Percentiles rank a stretch among this genome's conserved stretches.
These are phyloP conservation scores for Trichopoda pennipes DNA, from an alignment of 2,888 invertebrate species.

Conservation along the genomic window DNA sequence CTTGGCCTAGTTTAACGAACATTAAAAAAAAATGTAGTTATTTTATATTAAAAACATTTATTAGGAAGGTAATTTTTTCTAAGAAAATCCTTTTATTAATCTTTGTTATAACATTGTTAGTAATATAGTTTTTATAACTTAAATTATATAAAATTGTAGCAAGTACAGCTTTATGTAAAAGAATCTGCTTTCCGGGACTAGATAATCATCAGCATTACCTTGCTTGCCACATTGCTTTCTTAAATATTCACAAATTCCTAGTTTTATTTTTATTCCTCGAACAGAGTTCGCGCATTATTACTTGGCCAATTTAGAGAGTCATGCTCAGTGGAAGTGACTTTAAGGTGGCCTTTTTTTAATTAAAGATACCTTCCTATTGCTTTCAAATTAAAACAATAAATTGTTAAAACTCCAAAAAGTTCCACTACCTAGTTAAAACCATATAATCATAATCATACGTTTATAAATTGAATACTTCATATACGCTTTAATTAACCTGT, in stretches of 20 bases:
- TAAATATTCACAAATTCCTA: neutral
- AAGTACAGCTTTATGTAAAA: no score
- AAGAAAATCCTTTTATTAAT: no score
- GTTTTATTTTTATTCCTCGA: conserved; percentile 12
- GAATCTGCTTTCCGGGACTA: neutral
- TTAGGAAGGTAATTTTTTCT: no score
- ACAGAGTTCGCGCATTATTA: conserved; percentile 51
- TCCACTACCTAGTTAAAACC: neutral
- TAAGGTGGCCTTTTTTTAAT: neutral
- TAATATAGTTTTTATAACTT: no score
- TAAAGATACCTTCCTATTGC: neutral
- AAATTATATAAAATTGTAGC: no score
- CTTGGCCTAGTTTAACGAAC: no score
- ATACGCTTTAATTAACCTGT: conserved; percentile 45
- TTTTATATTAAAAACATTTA: no score
- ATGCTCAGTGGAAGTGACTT: conserved; percentile 44
- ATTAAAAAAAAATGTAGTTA: no score
- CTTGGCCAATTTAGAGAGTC: conserved; percentile 60
- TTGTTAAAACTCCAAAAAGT: neutral
- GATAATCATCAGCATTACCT: neutral
- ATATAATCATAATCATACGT: neutral
- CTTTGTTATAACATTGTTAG: no score
- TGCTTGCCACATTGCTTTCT: neutral
- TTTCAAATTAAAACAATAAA: neutral
- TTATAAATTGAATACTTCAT: conserved; percentile 15